These are phyloP conservation scores for Pluvianellus socialis DNA, from an alignment of 2,113 vertebrate species.

Conservation along the genomic window DNA sequence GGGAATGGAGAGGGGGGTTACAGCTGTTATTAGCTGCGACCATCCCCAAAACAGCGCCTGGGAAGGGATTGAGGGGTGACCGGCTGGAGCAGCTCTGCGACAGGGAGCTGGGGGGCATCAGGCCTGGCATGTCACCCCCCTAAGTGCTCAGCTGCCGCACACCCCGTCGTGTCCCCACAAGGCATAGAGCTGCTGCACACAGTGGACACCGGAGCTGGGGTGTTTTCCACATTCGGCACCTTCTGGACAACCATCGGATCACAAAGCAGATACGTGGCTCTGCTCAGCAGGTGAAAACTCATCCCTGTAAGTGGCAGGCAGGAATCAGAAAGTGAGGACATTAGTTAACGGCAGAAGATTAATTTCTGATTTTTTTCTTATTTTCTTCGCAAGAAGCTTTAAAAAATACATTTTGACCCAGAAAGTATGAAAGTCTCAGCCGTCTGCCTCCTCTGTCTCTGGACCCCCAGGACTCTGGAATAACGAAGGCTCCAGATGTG, in stretches of 20 bases:
- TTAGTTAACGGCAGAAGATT: too few species aligned
- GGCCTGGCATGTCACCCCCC: neutral
- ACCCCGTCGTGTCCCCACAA: accelerated
- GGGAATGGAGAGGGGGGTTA: neutral
- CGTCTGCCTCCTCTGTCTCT: neutral
- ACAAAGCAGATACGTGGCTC: neutral
- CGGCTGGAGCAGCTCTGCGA: accelerated
- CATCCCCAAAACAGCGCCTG: neutral
- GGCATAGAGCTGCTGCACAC: accelerated
- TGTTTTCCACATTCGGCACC: neutral
- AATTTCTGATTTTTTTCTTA: neutral
- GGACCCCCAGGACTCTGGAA: neutral
- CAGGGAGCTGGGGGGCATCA: neutral
- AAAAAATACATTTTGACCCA: neutral
- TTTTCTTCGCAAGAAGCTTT: neutral
- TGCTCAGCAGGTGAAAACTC: neutral
- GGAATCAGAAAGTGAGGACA: neutral
- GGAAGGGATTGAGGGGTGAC: neutral
- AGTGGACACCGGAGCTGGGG: accelerated
- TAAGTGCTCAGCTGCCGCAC: accelerated
- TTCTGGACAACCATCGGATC: neutral
- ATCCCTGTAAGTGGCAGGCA: neutral
- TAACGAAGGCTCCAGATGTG: neutral
- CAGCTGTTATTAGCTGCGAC: neutral
- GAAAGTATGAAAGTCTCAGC: neutral